phyloP scores from a whole-genome alignment of 2,113 vertebrate genomes.

The Collichthys lucidus region DNA sequence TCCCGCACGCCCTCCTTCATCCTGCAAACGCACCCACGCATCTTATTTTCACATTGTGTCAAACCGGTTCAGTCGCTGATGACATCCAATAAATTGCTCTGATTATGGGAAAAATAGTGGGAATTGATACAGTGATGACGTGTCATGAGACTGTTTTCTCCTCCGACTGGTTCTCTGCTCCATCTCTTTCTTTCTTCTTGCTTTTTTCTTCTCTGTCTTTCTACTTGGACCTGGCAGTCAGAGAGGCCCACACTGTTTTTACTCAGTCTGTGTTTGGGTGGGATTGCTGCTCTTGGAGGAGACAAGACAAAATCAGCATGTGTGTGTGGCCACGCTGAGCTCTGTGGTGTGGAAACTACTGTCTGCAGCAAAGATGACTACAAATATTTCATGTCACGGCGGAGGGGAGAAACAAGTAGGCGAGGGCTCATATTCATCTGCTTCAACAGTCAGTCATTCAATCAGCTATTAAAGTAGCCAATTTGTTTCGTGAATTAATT shows the following conservation, averaged over 20 bases:
- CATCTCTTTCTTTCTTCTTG: neutral
- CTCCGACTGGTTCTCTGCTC: neutral
- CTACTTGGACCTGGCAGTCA: conserved; percentile 17
- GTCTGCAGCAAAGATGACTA: conserved; percentile 4
- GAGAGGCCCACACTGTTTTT: conserved; percentile 25
- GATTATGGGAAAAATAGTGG: conserved; percentile 17
- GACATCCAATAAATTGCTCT: conserved; percentile 6
- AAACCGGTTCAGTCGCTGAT: conserved; percentile 11
- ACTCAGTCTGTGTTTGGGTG: conserved; percentile 19
- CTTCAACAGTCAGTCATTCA: neutral
- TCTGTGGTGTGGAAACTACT: neutral
- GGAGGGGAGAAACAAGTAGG: neutral
- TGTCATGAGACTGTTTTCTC: neutral
- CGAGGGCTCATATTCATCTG: neutral
- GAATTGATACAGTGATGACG: neutral
- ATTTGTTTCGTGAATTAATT: conserved; percentile 10
- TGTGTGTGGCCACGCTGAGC: conserved; percentile 14
- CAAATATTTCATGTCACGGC: neutral
- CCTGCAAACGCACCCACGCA: neutral
- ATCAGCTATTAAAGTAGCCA: neutral
- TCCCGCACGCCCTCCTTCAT: neutral
- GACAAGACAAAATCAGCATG: conserved; percentile 6
- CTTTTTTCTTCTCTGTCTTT: conserved; percentile 28
- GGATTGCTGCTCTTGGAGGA: conserved; percentile 29
- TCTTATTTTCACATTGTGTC: neutral